Percentiles rank a stretch among this genome's conserved stretches.
These are phyloP conservation scores for Paratrypauchen microcephalus DNA, from an alignment of 2,797 vertebrate genomes.

Conservation along the genomic window DNA sequence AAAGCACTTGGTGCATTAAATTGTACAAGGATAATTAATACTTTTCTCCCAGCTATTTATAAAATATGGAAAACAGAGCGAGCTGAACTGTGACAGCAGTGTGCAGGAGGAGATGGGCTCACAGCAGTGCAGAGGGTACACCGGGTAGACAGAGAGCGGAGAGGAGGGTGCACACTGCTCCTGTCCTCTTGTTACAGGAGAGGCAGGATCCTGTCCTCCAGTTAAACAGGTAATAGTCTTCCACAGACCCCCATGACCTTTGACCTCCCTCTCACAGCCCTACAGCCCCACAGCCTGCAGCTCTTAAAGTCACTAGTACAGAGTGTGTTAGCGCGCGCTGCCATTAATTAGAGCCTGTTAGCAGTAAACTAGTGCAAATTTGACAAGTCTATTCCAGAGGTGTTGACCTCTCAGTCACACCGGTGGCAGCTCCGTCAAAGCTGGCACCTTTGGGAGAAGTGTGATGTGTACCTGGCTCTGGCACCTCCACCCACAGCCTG, in stretches of 20 bases:
- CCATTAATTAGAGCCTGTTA: slow-evolving; percentile 78
- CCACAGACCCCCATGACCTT: slow-evolving; percentile 10
- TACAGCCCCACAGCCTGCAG: slow-evolving; percentile 40
- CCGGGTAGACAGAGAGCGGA: too few species aligned
- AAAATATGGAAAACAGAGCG: slow-evolving; percentile 96
- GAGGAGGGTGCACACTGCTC: too few species aligned
- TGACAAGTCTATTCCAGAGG: slow-evolving; percentile 76
- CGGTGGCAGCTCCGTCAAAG: slow-evolving; percentile 42
- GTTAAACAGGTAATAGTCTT: slow-evolving; percentile 33
- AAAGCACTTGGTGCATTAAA: slow-evolving; percentile 99
- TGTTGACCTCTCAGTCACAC: slow-evolving; percentile 72
- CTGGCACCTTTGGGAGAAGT: slow-evolving; percentile 52
- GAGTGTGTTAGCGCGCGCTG: slow-evolving; percentile 30
- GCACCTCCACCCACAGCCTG: slow-evolving; percentile 49
- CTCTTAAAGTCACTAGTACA: slow-evolving; percentile 9
- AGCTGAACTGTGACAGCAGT: slow-evolving; percentile 89
- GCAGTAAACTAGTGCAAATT: slow-evolving; percentile 69
- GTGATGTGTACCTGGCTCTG: slow-evolving; percentile 68
- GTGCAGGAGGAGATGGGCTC: slow-evolving; percentile 79
- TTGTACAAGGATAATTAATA: slow-evolving; percentile 99
- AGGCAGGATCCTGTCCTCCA: neutral
- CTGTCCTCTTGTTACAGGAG: neutral
- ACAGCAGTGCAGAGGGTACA: slow-evolving; percentile 1
- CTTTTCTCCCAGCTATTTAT: slow-evolving; percentile 99
- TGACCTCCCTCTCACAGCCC: slow-evolving; percentile 35